These are phyloP conservation scores for Toxotes chatareus DNA, from an alignment of 2,113 vertebrate species.

Conservation along the genomic window DNA sequence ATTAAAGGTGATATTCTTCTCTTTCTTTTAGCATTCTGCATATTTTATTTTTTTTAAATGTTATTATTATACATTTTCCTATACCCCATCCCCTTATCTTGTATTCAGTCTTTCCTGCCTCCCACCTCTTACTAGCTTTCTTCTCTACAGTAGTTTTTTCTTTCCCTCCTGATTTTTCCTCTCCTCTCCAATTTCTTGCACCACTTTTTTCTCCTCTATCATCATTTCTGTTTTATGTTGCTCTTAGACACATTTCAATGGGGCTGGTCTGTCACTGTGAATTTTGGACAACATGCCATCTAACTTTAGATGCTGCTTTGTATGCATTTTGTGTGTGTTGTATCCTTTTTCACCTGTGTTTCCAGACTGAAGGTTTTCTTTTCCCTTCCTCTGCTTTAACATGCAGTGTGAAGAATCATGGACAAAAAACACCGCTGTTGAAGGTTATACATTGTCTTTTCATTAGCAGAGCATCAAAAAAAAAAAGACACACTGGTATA, in stretches of 20 bases:
- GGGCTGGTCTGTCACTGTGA: constrained; percentile 60
- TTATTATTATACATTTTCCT: background rate
- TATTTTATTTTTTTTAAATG: constrained; percentile 38
- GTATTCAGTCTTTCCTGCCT: background rate
- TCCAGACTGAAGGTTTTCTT: constrained; percentile 17
- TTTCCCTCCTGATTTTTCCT: background rate
- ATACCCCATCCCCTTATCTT: background rate
- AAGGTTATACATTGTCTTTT: constrained; percentile 26
- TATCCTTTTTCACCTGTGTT: constrained; percentile 53
- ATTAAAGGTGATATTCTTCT: constrained; percentile 73
- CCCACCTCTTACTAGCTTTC: constrained; percentile 10
- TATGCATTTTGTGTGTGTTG: constrained; percentile 59
- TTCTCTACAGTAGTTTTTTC: constrained; percentile 1
- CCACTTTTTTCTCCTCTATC: background rate
- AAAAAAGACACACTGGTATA: constrained; percentile 11
- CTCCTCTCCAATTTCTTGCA: background rate
- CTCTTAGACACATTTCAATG: constrained; percentile 60
- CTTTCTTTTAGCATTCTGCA: constrained; percentile 40
- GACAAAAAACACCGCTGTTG: constrained; percentile 12
- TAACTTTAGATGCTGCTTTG: constrained; percentile 70
- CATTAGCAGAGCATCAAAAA: constrained; percentile 7
- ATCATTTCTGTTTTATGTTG: constrained; percentile 60
- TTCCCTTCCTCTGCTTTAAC: background rate
- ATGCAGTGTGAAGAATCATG: constrained; percentile 4
- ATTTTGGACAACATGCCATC: constrained; percentile 67